These are phyloP conservation scores for Leptobrachium ailaonicum DNA, from an alignment of 2,113 vertebrate genomes.

Conservation along the genomic window DNA sequence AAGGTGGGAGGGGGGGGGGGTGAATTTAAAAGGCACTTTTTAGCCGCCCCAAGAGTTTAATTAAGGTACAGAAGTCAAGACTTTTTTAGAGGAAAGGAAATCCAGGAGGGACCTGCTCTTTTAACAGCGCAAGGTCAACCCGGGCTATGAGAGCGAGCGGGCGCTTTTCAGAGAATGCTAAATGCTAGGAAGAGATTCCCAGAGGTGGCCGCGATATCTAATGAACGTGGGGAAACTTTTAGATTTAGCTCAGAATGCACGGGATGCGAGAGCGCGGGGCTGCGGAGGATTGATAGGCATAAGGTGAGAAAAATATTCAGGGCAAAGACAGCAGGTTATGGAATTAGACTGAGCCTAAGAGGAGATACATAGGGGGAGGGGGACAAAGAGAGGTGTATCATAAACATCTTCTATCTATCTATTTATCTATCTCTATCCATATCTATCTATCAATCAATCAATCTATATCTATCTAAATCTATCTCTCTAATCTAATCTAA, in stretches of 20 bases:
- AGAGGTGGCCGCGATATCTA: background rate
- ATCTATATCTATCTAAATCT: too few relatives aligned
- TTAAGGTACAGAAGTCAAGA: conserved; percentile 34
- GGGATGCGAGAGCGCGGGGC: too few relatives aligned
- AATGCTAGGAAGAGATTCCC: conserved; percentile 7
- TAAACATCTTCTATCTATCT: too few relatives aligned
- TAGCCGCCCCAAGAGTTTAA: conserved; percentile 34
- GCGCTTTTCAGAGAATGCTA: conserved; percentile 19
- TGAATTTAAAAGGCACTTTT: background rate
- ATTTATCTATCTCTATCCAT: too few relatives aligned
- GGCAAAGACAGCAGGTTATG: background rate
- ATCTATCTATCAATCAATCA: too few relatives aligned
- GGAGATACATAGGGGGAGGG: background rate
- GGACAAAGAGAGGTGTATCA: background rate
- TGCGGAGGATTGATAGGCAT: background rate
- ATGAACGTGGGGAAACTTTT: background rate
- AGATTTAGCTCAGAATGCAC: background rate
- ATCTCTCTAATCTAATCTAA: too few relatives aligned
- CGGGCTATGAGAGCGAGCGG: conserved; percentile 1
- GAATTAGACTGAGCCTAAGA: background rate
- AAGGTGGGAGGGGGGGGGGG: background rate
- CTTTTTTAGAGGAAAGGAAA: conserved; percentile 31
- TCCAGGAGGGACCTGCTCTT: conserved; percentile 7
- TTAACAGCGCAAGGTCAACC: conserved; percentile 21
- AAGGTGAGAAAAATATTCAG: background rate